Conservation (phyloP, 1,140 invertebrate genomes). For the Hyposmocoma kahamanoa region DNA sequence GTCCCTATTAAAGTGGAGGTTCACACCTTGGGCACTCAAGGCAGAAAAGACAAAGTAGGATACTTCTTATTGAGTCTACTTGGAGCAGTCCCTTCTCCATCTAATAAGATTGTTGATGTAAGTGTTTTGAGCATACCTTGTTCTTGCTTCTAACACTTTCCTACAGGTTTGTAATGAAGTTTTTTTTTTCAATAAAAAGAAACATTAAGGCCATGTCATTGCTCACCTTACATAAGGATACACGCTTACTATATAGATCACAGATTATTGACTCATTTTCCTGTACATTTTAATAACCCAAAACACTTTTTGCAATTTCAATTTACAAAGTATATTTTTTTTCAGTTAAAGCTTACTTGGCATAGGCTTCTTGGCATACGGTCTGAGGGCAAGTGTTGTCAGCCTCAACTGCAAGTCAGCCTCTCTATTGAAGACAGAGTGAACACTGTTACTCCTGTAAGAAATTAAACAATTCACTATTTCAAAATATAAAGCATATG, state of each 20-base stretch:
- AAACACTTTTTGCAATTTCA: background rate
- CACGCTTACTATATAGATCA: no score
- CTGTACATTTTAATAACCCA: no score
- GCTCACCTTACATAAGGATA: no score
- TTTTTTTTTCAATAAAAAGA: background rate
- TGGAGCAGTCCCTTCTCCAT: constrained; percentile 59
- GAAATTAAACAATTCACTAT: no score
- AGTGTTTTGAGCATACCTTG: constrained; percentile 13
- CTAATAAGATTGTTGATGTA: constrained; percentile 58
- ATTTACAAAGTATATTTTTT: constrained; percentile 8
- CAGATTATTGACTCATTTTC: no score
- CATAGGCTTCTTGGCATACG: constrained; percentile 57
- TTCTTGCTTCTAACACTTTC: background rate
- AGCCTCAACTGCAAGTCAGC: constrained; percentile 56
- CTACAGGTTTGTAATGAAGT: background rate
- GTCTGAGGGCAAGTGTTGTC: constrained; percentile 60
- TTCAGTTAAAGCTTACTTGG: constrained; percentile 56
- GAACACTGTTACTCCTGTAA: constrained; percentile 54
- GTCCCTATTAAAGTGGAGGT: constrained; percentile 63
- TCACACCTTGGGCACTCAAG: constrained; percentile 42
- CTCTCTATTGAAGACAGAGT: constrained; percentile 55
- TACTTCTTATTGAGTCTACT: constrained; percentile 58
- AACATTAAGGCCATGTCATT: no score
- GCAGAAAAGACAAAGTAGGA: constrained; percentile 56
- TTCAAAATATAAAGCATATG: no score